Evolutionary conservation across 2,888 invertebrate genomes (phyloP).

Genomic region (Cantharis flavilabris): DNA sequence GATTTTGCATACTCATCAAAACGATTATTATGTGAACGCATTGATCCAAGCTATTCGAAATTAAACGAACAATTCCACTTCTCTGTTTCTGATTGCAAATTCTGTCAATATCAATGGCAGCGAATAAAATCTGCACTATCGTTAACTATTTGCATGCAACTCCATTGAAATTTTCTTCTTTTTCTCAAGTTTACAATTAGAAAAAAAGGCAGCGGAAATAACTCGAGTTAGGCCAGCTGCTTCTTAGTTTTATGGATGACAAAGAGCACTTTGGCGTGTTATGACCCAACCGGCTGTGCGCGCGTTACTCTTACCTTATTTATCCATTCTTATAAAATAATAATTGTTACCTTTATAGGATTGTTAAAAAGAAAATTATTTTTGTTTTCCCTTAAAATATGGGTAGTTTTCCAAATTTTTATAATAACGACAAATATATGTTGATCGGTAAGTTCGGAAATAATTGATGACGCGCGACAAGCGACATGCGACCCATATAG

Average conservation of each 20-base stretch:
- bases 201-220: slow-evolving; percentile 39
- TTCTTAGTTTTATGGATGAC: slow-evolving; percentile 52
- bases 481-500: background rate
- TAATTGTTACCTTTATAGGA: slow-evolving; percentile 31
- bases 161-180: slow-evolving; percentile 35
- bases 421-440: background rate
- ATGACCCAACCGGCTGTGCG: slow-evolving; percentile 48
- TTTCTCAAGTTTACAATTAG: background rate
- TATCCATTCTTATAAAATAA: slow-evolving; percentile 38
- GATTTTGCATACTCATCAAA: slow-evolving; percentile 50
- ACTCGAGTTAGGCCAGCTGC: slow-evolving; percentile 48
- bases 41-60: slow-evolving; percentile 41
- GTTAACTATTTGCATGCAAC: slow-evolving; percentile 43
- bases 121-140: background rate
- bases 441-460: background rate
- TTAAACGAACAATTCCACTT: slow-evolving; percentile 9
- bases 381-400: background rate
- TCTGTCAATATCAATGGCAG: background rate
- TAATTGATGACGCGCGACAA: background rate
- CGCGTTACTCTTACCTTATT: slow-evolving; percentile 39
- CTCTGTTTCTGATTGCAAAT: slow-evolving; percentile 5
- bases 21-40: slow-evolving; percentile 47
- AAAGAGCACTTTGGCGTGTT: slow-evolving; percentile 50
- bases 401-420: too few relatives aligned
- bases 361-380: background rate